Conservation (phyloP, 2,888 invertebrate genomes). For the Pelosia muscerda region DNA sequence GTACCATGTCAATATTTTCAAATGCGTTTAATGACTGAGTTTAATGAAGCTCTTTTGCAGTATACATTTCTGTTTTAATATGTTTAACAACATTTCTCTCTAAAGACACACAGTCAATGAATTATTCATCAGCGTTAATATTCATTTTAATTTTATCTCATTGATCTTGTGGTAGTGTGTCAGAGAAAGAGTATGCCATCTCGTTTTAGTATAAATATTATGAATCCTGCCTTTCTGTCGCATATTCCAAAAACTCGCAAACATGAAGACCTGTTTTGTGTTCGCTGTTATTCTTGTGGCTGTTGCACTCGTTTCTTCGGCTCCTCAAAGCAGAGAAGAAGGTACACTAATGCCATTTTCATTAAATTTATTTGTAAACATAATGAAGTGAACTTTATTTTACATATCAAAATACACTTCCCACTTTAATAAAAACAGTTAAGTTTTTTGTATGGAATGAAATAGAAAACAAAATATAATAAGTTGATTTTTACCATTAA, state of each 20-base stretch:
- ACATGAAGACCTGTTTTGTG: slow-evolving; percentile 64
- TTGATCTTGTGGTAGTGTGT: slow-evolving; percentile 33
- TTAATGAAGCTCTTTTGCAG: slow-evolving; percentile 29
- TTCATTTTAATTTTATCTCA: slow-evolving; percentile 29
- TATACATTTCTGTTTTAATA: slow-evolving; percentile 34
- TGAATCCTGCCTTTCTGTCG: slow-evolving; percentile 45
- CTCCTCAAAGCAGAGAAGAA: slow-evolving; percentile 27
- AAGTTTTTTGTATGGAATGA: too few relatives aligned
- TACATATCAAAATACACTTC: too few relatives aligned
- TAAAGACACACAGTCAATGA: slow-evolving; percentile 46
- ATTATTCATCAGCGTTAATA: slow-evolving; percentile 28
- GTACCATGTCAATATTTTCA: slow-evolving; percentile 62
- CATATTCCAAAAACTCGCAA: slow-evolving; percentile 55
- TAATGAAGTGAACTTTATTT: too few relatives aligned
- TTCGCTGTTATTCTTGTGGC: slow-evolving; percentile 54
- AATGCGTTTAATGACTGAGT: slow-evolving; percentile 18
- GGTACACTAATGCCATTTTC: slow-evolving; percentile 24
- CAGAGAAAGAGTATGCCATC: slow-evolving; percentile 43
- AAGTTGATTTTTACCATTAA: too few relatives aligned
- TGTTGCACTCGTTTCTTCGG: slow-evolving; percentile 39
- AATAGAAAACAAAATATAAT: too few relatives aligned
- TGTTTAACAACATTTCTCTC: slow-evolving; percentile 10
- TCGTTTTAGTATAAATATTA: slow-evolving; percentile 61
- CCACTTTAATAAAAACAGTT: too few relatives aligned
- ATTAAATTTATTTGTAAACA: not conserved